These are phyloP conservation scores for Lophotriccus pileatus DNA, from an alignment of 2,797 vertebrate species.

Conservation along the genomic window DNA sequence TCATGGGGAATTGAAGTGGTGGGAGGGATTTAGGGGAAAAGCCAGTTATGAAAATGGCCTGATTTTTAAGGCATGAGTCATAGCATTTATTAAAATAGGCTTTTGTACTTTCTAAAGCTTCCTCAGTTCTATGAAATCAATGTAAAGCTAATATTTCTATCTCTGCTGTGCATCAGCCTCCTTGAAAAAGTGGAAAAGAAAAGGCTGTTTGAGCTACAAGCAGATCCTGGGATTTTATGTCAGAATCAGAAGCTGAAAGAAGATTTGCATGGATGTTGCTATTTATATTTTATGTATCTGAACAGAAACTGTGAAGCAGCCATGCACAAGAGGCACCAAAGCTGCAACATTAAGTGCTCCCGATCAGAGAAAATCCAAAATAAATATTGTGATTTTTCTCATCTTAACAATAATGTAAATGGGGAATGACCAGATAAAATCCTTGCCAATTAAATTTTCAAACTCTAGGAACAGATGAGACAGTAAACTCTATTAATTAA, in stretches of 20 bases:
- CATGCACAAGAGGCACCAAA: background rate
- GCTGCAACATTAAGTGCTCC: background rate
- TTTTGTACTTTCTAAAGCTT: constrained; percentile 41
- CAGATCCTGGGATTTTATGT: background rate
- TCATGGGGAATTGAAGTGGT: background rate
- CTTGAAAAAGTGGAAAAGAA: background rate
- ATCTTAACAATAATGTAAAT: background rate
- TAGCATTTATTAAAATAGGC: constrained; percentile 29
- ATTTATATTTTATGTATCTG: background rate
- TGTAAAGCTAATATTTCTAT: constrained; percentile 28
- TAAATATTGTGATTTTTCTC: background rate
- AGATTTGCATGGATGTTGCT: background rate
- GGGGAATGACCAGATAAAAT: background rate
- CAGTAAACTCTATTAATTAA: background rate
- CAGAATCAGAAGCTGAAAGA: background rate
- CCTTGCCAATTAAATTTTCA: background rate
- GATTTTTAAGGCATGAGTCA: constrained; percentile 56
- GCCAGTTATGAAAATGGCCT: constrained; percentile 42
- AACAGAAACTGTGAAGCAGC: background rate
- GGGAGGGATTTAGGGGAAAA: constrained; percentile 24
- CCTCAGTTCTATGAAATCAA: background rate
- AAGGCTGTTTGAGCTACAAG: background rate
- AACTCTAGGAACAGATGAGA: background rate
- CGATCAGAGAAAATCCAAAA: background rate
- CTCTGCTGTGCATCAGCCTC: background rate